Evolutionary conservation across 2,113 vertebrate species (phyloP), one percentile per base, ranked within the genome.

Genomic region (Myocastor coypus): DNA sequence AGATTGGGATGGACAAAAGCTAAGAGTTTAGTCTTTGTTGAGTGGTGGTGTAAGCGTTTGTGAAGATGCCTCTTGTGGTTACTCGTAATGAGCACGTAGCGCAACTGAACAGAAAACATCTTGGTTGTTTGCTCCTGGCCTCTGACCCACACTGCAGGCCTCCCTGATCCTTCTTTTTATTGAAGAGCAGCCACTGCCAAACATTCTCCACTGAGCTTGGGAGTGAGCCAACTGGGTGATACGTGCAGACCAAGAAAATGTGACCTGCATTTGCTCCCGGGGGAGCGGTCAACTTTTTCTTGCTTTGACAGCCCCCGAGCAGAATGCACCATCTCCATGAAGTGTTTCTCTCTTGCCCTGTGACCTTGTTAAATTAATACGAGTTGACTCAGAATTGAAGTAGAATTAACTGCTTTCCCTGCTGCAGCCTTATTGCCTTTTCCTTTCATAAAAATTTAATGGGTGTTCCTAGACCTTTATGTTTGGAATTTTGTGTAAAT

Each of bases 361-460:
- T 64, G 59, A 94, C 68, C 80, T 83, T 42, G 24, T 66, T 80
- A 73, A 92, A 42, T 63, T 32, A 78, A 26, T 66, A 59, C 22
- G 20, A 26, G 63, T 82, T 94, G 71, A 86, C 73, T 92, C 82
- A 83, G 40, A 89, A 46, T n/a, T 10, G 34, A 91, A 86, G 52
- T 34, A 16, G 92, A 87, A 57, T 55, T 37, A 26, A 30, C 34
- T 46, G 12, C 61, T 30, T 61, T 42, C 8, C 11, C n/a, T 30
- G 13, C 40, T 63, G 10, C 5, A 40, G 1, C 52, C 63, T 91
- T 57, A 66, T 52, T 68, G 37, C 14, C 26, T 87, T 87, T 55
- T 59, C 20, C 69, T 96, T 93, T 91, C 40, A 71, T 71, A 87
- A 89, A 78, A 95, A 83, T 68, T 87, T 81, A 94, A 50, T 66